These are phyloP conservation scores for Orgyia antiqua DNA, from an alignment of 2,888 invertebrate genomes.

Conservation along the genomic window DNA sequence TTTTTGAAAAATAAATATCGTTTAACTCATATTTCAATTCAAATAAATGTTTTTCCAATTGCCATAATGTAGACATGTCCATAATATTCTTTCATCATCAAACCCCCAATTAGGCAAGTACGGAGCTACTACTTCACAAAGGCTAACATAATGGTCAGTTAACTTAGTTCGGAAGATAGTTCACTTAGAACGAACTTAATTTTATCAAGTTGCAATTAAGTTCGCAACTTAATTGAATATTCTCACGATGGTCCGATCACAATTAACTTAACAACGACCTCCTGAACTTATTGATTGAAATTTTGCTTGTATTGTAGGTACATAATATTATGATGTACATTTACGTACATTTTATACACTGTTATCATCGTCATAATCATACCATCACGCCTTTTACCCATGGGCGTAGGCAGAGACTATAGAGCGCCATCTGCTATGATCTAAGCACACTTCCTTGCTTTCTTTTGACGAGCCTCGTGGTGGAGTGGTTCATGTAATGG, in stretches of 20 bases:
- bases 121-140: slow-evolving; percentile 65
- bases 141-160: slow-evolving; percentile 77
- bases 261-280: slow-evolving; percentile 50
- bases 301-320: slow-evolving; percentile 4
- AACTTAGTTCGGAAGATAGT: slow-evolving; percentile 76
- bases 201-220: slow-evolving; percentile 77
- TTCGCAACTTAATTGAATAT: slow-evolving; percentile 71
- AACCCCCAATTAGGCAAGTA: slow-evolving; percentile 65
- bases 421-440: too few species aligned
- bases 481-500: too few species aligned
- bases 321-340: neutral
- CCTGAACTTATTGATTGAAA: slow-evolving; percentile 64
- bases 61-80: slow-evolving; percentile 30
- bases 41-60: too few species aligned
- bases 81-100: slow-evolving; percentile 22
- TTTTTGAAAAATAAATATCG: too few species aligned
- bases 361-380: too few species aligned
- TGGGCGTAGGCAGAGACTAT: too few species aligned
- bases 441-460: too few species aligned
- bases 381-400: too few species aligned
- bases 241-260: slow-evolving; percentile 70
- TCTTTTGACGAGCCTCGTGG: too few species aligned
- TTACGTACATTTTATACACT: neutral
- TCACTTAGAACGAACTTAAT: slow-evolving; percentile 72
- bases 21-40: too few species aligned